phyloP scores from a whole-genome alignment of 2,797 vertebrate species.

The Peromyscus nudipes region DNA sequence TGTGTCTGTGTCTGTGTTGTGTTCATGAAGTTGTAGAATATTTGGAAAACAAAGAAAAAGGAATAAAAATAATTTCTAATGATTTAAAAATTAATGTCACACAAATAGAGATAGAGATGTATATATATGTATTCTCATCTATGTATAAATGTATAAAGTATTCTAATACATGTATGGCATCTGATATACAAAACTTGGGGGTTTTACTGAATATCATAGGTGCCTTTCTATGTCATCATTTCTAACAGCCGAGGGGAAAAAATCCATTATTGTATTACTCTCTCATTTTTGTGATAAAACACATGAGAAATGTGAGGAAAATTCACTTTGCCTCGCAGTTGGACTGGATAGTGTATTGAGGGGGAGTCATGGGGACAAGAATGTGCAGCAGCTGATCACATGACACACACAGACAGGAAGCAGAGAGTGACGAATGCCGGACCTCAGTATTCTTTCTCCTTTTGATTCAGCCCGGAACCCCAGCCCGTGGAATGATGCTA shows the following conservation, averaged over 20 bases:
- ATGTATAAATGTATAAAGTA: not conserved
- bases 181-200: not conserved
- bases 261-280: not conserved
- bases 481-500: no score
- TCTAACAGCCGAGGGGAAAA: not conserved
- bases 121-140: not conserved
- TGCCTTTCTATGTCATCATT: not conserved
- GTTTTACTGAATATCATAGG: not conserved
- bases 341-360: no score
- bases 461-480: not conserved
- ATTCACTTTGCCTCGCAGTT: no score
- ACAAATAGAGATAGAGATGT: not conserved
- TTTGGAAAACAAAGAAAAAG: constrained; percentile 33
- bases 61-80: constrained; percentile 33
- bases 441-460: not conserved
- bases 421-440: no score
- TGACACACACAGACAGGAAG: not conserved
- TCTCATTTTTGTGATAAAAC: not conserved
- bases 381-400: no score
- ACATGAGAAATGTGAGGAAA: not conserved
- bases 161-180: not conserved
- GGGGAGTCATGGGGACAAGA: no score
- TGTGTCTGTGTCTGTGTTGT: not conserved
- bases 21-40: constrained; percentile 40
- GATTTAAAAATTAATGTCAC: constrained; percentile 1